These are phyloP conservation scores for Xanthia icteritia DNA, from an alignment of 2,888 invertebrate species.

Conservation along the genomic window DNA sequence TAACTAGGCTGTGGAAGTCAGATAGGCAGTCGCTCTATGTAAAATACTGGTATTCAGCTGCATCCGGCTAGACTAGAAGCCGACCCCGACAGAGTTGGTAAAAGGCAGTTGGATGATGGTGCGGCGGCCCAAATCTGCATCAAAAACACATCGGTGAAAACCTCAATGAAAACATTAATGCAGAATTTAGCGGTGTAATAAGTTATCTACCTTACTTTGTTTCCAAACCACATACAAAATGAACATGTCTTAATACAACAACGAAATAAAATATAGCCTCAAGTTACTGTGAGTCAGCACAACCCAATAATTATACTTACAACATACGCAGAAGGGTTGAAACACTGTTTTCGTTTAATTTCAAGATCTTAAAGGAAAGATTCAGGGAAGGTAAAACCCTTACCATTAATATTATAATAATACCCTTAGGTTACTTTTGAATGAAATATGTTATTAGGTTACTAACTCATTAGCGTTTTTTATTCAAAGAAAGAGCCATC, in stretches of 20 bases:
- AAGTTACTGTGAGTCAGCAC: background rate
- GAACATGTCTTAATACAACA: conserved; percentile 10
- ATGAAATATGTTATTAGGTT: conserved; percentile 26
- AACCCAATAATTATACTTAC: conserved; percentile 15
- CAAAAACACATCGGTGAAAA: background rate
- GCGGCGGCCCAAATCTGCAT: background rate
- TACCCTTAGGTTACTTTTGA: conserved; percentile 27
- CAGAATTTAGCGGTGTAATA: background rate
- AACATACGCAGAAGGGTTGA: conserved; percentile 8
- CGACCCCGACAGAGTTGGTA: no score
- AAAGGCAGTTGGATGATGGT: no score
- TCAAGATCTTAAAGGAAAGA: conserved; percentile 29
- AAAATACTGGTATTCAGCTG: no score
- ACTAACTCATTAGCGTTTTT: conserved; percentile 2
- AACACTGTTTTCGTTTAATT: conserved; percentile 48
- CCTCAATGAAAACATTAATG: background rate
- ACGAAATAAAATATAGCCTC: background rate
- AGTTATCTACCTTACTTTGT: background rate
- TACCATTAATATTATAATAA: conserved; percentile 48
- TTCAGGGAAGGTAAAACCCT: conserved; percentile 33
- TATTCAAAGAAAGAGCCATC: background rate
- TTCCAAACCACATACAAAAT: conserved; percentile 1
- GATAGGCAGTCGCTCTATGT: no score
- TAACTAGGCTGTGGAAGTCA: no score
- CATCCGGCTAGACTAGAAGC: no score